Base-by-base conservation (phyloP, 2,888 invertebrate genomes). In the Andrena camellia region DNA sequence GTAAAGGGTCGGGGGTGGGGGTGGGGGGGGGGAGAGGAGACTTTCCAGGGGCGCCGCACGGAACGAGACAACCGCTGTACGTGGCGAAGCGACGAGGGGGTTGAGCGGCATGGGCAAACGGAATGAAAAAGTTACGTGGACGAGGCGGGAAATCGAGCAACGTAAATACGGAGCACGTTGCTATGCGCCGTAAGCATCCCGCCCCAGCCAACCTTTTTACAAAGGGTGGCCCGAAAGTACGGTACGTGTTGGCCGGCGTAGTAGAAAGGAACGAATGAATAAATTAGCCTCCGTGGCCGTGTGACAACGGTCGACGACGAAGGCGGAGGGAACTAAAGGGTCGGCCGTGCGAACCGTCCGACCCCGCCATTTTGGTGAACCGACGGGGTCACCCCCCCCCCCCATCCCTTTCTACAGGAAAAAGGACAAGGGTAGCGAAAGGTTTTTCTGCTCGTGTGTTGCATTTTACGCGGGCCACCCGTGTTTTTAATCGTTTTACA, bases 211-310 rank as follows among this genome's bases (percentile, higher is more conserved):
- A 84, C 90, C 91, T 91, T 91, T 93, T 91, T 91, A 91, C 90
- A 92, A 93, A 93, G 93, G 92, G 92, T 92, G 91, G 90, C 88
- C 91, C 90, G 90, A 93, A 93, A 93, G 91, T 91, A 90, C 90
- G 89, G 86, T 88, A 91, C 90, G 90, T 90, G 90, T 88, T 92
- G 87, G 90, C 90, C 79, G 48, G 60, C 88, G 86, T 86, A 90
- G 92, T 92, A 93, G 92, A 93, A 92, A 92, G 93, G 91, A 92
- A 90, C 92, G 92, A 93, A 93, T 93, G 93, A 93, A 93, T 93
- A 93, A 93, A 93, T 93, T 93, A 93, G 93, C 90, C 90, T 83
- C 86, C 83, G 87, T 26, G 57, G 87, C 88, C 86, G 72, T 81
- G 87, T 77, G 86, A 79, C 87, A 88, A 76, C 82, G 81, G 88